phyloP scores from a whole-genome alignment of 1,140 invertebrate genomes.

The Brachystomella parvula region DNA sequence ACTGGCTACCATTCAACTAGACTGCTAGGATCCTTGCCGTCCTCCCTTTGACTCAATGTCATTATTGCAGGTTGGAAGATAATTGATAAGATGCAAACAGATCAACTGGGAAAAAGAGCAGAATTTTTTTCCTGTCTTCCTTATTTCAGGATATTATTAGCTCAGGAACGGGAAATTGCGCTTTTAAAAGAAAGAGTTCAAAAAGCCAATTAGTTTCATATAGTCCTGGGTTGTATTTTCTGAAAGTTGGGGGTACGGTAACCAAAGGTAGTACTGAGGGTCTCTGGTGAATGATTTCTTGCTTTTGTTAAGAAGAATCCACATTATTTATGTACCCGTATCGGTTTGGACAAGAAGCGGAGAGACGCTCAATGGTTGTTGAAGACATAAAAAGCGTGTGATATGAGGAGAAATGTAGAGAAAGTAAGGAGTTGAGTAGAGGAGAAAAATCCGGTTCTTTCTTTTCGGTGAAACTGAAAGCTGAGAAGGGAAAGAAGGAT shows the following conservation, averaged over 20 bases:
- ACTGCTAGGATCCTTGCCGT: no score
- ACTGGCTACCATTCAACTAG: no score
- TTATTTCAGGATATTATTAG: neutral
- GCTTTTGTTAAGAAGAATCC: neutral
- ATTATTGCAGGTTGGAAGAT: no score
- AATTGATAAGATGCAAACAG: no score
- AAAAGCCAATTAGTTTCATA: neutral
- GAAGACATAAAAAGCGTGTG: conserved; percentile 1
- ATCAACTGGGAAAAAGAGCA: neutral
- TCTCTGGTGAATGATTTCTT: neutral
- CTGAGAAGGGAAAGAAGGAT: neutral
- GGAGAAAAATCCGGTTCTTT: neutral
- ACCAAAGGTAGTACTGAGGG: neutral
- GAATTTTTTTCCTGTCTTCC: no score
- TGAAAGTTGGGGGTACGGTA: neutral
- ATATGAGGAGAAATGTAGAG: neutral
- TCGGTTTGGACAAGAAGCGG: conserved; percentile 6
- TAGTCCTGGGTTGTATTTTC: neutral
- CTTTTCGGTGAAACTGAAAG: neutral
- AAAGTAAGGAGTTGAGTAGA: neutral
- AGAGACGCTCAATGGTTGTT: neutral
- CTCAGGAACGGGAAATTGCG: neutral
- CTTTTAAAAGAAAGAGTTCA: neutral
- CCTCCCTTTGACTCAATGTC: no score
- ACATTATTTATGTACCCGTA: conserved; percentile 6